Evolutionary conservation across 2,888 invertebrate genomes (phyloP), one percentile per base, ranked within the genome.

Genomic region (Didymodactylos carnosus): DNA sequence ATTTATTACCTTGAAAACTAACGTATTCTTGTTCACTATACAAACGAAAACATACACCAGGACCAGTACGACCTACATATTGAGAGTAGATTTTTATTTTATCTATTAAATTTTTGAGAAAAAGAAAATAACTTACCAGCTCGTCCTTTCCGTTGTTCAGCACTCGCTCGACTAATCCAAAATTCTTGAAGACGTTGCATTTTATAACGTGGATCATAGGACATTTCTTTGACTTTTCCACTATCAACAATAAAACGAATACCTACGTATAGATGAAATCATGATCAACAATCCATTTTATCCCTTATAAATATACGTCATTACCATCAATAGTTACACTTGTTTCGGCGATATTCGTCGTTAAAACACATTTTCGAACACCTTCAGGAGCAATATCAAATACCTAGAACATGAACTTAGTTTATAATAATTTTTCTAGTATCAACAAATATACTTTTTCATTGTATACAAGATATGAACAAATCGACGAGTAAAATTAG

Each of bases 241-340:
- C 94, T 94, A 83, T 98, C 97, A 0, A 91, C 88, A 0, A 98
- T 97, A 84, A 98, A 98, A 79, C 97, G 86, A 73, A 98, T 90
- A 0, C n/a, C n/a, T n/a, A n/a, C n/a, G n/a, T n/a, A n/a, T n/a
- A n/a, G n/a, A n/a, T n/a, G n/a, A n/a, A n/a, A n/a, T n/a, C n/a
- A n/a, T n/a, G n/a, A n/a, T n/a, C n/a, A n/a, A n/a, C n/a, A n/a
- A n/a, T n/a, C n/a, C n/a, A n/a, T n/a, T n/a, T n/a, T n/a, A n/a
- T n/a, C n/a, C n/a, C n/a, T n/a, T n/a, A n/a, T n/a, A n/a, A n/a
- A n/a, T n/a, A n/a, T n/a, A n/a, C n/a, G n/a, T n/a, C n/a, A n/a
- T n/a, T n/a, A n/a, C 97, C 97, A 82, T 98, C 98, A 73, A 98
- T 95, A 0, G 98, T 98, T 6, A 98, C 90, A 0, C 95, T 95